phyloP scores from a whole-genome alignment of 2,797 vertebrate genomes.

The Acanthurus tractus region DNA sequence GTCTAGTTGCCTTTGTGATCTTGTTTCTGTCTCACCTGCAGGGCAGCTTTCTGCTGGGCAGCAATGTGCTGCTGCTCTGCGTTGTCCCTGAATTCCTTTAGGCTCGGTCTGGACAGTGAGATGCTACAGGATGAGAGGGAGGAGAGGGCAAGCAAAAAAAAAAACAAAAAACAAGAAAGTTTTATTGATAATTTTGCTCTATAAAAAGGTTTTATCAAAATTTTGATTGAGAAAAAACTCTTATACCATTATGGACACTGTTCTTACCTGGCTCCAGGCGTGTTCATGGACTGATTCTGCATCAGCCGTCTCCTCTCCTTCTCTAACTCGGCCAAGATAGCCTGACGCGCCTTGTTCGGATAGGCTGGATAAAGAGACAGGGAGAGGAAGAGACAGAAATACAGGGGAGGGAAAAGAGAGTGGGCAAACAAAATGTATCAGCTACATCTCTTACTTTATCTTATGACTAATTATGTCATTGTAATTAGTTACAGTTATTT shows the following conservation, averaged over 20 bases:
- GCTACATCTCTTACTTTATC: neutral
- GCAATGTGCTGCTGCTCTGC: slow-evolving; percentile 97
- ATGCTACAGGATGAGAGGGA: slow-evolving; percentile 80
- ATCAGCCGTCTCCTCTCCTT: slow-evolving; percentile 95
- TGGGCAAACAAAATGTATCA: neutral
- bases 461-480: too few species aligned
- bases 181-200: neutral
- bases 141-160: neutral
- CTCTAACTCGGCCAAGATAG: slow-evolving; percentile 96
- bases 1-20: neutral
- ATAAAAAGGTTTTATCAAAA: neutral
- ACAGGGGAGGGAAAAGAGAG: neutral
- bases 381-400: slow-evolving; percentile 16
- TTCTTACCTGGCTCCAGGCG: slow-evolving; percentile 93
- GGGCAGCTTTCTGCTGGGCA: slow-evolving; percentile 95
- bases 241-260: neutral
- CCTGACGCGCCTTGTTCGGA: slow-evolving; percentile 94
- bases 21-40: slow-evolving; percentile 72
- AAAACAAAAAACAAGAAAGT: neutral
- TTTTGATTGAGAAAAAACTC: neutral
- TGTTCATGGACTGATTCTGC: slow-evolving; percentile 94
- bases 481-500: too few species aligned
- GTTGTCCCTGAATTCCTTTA: slow-evolving; percentile 94
- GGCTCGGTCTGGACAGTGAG: slow-evolving; percentile 88
- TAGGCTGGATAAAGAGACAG: slow-evolving; percentile 83